phyloP scores from a whole-genome alignment of 2,113 vertebrate species.

The Brachyhypopomus gauderio region DNA sequence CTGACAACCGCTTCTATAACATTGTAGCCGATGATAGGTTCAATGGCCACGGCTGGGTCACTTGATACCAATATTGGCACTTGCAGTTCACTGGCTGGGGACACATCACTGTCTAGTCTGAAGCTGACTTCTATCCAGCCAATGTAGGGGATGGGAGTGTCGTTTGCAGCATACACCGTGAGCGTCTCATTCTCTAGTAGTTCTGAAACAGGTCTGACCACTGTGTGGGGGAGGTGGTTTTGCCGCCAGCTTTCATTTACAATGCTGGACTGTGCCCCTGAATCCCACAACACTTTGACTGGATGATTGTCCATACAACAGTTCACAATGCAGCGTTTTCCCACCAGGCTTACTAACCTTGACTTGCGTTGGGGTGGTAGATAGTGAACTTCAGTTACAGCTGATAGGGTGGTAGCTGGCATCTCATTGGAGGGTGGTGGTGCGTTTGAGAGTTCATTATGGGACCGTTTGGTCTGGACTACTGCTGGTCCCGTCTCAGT shows the following conservation, averaged over 20 bases:
- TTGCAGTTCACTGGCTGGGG: constrained; percentile 3
- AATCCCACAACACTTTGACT: constrained; percentile 35
- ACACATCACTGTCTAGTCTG: background rate
- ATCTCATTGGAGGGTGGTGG: background rate
- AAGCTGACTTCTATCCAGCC: constrained; percentile 41
- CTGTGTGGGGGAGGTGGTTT: constrained; percentile 18
- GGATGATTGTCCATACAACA: constrained; percentile 30
- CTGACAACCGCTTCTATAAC: constrained; percentile 23
- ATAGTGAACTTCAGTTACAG: constrained; percentile 2
- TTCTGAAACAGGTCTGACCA: constrained; percentile 16
- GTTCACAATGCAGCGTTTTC: constrained; percentile 25
- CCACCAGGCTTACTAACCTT: constrained; percentile 20
- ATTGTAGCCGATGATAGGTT: constrained; percentile 44
- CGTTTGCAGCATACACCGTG: constrained; percentile 22
- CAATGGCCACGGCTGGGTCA: constrained; percentile 32
- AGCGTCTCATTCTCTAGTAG: constrained; percentile 33
- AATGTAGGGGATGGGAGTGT: constrained; percentile 26
- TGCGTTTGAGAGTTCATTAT: background rate
- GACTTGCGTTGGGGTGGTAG: constrained; percentile 14
- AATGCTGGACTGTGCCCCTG: constrained; percentile 41
- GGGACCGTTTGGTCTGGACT: background rate
- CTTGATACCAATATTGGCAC: constrained; percentile 39
- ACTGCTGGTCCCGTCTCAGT: constrained; percentile 34
- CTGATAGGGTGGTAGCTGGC: background rate
- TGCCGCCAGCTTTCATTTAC: constrained; percentile 24